Evolutionary conservation across 2,797 vertebrate genomes (phyloP).

Genomic region (Crocidura indochinensis): DNA sequence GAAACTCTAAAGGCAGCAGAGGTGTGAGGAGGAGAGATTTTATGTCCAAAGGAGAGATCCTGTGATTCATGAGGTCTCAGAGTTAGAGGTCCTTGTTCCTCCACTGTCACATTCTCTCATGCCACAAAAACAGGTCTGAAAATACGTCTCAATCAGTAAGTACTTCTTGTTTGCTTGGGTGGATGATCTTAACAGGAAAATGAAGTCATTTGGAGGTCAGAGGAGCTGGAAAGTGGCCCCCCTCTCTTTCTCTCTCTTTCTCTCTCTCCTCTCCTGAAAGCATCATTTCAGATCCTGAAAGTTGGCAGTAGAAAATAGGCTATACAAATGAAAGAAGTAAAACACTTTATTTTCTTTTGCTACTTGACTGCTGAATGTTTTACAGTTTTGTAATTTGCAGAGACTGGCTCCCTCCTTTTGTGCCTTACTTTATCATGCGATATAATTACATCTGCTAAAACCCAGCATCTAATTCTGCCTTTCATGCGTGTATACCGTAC

Average conservation of each 20-base stretch:
- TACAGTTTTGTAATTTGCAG: constrained; percentile 58
- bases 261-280: background rate
- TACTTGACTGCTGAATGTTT: background rate
- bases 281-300: background rate
- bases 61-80: background rate
- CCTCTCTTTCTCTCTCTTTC: no score
- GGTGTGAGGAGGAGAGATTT: background rate
- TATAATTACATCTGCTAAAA: constrained; percentile 65
- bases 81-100: background rate
- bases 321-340: constrained; percentile 52
- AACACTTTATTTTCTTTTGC: background rate
- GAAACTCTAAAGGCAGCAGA: fast-evolving
- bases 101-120: background rate
- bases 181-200: constrained; percentile 11
- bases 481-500: background rate
- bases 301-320: background rate
- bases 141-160: background rate
- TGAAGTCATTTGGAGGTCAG: constrained; percentile 31
- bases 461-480: constrained; percentile 59
- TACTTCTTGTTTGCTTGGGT: background rate
- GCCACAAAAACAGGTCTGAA: constrained; percentile 19
- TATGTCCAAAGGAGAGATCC: fast-evolving
- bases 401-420: constrained; percentile 50
- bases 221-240: fast-evolving
- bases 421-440: background rate